phyloP scores from a whole-genome alignment of 2,888 invertebrate species.

The Chloroclysta siterata region DNA sequence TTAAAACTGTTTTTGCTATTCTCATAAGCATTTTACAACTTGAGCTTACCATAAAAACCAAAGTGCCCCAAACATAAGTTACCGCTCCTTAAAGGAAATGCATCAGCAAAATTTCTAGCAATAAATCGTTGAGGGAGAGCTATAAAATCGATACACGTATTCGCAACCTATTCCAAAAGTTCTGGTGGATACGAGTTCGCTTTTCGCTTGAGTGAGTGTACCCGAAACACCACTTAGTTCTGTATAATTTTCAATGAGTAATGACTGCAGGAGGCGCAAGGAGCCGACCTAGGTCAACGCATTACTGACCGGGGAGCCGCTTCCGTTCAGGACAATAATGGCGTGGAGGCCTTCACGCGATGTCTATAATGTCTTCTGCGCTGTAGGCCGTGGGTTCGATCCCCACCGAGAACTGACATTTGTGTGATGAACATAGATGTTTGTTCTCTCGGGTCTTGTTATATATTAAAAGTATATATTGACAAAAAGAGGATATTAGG shows the following conservation, averaged over 20 bases:
- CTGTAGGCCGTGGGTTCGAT: too few species aligned
- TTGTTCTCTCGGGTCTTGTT: too few species aligned
- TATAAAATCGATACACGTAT: constrained; percentile 57
- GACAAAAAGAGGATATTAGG: too few species aligned
- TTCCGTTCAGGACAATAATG: constrained; percentile 57
- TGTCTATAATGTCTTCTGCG: constrained; percentile 7
- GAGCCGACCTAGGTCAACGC: constrained; percentile 76
- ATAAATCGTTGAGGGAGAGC: constrained; percentile 55
- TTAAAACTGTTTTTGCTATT: constrained; percentile 23
- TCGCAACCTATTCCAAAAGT: constrained; percentile 45
- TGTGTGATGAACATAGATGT: too few species aligned
- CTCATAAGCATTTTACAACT: constrained; percentile 29
- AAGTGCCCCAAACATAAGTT: constrained; percentile 39
- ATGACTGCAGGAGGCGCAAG: constrained; percentile 61
- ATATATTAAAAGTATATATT: too few species aligned
- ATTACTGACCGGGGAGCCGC: constrained; percentile 63
- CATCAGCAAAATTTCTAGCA: constrained; percentile 55
- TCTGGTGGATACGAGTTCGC: constrained; percentile 42
- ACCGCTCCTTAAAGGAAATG: constrained; percentile 48
- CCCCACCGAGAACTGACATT: too few species aligned
- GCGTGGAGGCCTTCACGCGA: constrained; percentile 44
- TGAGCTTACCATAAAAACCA: constrained; percentile 31
- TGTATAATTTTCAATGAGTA: constrained; percentile 82
- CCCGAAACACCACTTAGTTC: constrained; percentile 80
- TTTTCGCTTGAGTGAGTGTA: constrained; percentile 67